Evolutionary conservation across 2,888 invertebrate genomes (phyloP).

Genomic region (Rhodophaea formosa): DNA sequence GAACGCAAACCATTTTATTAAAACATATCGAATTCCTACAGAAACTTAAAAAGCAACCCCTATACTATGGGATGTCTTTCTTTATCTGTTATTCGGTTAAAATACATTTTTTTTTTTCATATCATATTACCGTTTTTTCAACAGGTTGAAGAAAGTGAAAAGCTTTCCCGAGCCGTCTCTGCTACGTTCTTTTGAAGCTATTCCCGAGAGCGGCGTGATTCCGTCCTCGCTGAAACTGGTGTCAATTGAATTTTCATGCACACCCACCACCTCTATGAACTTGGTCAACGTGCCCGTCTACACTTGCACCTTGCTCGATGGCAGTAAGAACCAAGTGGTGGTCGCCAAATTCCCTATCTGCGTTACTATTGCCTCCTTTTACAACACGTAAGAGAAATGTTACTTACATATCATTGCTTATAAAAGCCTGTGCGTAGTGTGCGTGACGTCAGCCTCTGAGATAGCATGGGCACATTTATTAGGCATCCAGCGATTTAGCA

Average conservation of each 20-base stretch:
- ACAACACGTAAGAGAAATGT: no score
- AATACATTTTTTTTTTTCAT: no score
- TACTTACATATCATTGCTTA: no score
- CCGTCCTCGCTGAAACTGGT: conserved; percentile 51
- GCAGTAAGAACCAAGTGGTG: conserved; percentile 66
- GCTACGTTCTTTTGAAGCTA: conserved; percentile 57
- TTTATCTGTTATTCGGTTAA: no score
- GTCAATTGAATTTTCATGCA: conserved; percentile 62
- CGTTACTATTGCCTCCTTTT: conserved; percentile 63
- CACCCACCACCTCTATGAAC: conserved; percentile 67
- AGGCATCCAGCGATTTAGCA: no score
- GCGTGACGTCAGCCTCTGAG: no score
- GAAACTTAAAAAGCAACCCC: no score
- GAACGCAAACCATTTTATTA: no score
- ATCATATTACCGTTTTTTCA: not conserved
- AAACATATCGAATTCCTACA: no score
- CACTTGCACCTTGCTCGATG: conserved; percentile 67
- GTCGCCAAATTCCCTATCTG: conserved; percentile 73
- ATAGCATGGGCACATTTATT: no score
- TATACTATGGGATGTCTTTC: no score
- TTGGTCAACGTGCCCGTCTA: conserved; percentile 65
- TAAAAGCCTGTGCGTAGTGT: no score
- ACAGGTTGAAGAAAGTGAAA: conserved; percentile 68
- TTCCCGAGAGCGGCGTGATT: conserved; percentile 58
- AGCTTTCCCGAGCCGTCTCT: conserved; percentile 69